These are phyloP conservation scores for Agrotis puta DNA, from an alignment of 2,888 invertebrate genomes.

Conservation along the genomic window DNA sequence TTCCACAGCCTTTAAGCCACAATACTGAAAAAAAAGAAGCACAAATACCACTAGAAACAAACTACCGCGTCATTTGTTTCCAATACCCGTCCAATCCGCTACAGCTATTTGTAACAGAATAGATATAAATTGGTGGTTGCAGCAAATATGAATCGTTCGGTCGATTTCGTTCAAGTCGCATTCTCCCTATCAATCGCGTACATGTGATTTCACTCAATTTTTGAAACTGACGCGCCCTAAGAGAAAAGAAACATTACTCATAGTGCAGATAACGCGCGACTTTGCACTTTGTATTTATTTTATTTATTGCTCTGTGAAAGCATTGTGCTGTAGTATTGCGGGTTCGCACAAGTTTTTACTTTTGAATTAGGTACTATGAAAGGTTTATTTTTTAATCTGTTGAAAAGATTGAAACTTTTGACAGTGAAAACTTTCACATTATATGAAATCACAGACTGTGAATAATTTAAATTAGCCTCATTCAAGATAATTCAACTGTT, in stretches of 20 bases:
- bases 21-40: slow-evolving; percentile 53
- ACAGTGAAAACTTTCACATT: slow-evolving; percentile 1
- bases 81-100: slow-evolving; percentile 84
- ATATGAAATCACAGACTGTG: background rate
- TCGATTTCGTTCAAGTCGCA: slow-evolving; percentile 75
- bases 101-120: slow-evolving; percentile 85
- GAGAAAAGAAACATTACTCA: slow-evolving; percentile 82
- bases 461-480: background rate
- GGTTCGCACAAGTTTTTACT: slow-evolving; percentile 16
- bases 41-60: slow-evolving; percentile 64
- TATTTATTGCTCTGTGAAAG: slow-evolving; percentile 61
- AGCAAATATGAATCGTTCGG: slow-evolving; percentile 82
- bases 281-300: slow-evolving; percentile 69
- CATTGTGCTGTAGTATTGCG: slow-evolving; percentile 47
- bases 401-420: slow-evolving; percentile 15
- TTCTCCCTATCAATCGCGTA: slow-evolving; percentile 86
- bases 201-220: slow-evolving; percentile 90
- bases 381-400: slow-evolving; percentile 30
- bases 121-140: slow-evolving; percentile 87
- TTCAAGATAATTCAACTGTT: slow-evolving; percentile 6
- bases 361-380: slow-evolving; percentile 4
- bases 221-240: slow-evolving; percentile 89
- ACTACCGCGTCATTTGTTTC: slow-evolving; percentile 84
- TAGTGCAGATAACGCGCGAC: slow-evolving; percentile 79
- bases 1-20: slow-evolving; percentile 23